Evolutionary conservation across 2,797 vertebrate species (phyloP).

Genomic region (Gephyroberyx darwinii): DNA sequence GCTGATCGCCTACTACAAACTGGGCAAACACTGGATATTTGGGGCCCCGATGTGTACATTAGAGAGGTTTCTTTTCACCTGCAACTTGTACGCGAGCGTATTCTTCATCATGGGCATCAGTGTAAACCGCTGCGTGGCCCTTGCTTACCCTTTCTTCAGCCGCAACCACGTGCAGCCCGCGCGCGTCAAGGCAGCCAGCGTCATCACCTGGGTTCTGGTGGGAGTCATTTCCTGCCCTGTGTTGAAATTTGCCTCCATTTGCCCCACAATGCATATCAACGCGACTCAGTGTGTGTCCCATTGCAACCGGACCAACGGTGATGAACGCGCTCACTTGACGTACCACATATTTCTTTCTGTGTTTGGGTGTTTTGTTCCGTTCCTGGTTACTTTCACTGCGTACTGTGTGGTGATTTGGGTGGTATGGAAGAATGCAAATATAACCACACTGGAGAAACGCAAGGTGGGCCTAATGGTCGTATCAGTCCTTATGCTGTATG

Average conservation of each 20-base stretch:
- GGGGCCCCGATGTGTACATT: conserved; percentile 74
- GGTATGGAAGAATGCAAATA: conserved; percentile 75
- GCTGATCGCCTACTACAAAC: conserved; percentile 77
- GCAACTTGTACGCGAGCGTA: conserved; percentile 84
- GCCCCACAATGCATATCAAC: accelerated
- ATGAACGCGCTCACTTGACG: conserved; percentile 22
- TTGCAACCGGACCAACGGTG: accelerated
- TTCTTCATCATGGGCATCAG: conserved; percentile 88
- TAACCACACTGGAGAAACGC: conserved; percentile 76
- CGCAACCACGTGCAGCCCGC: conserved; percentile 67
- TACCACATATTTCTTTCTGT: conserved; percentile 76
- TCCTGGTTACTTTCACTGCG: conserved; percentile 80
- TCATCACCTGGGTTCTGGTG: conserved; percentile 74
- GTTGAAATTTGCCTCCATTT: conserved; percentile 71
- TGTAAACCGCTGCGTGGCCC: conserved; percentile 83
- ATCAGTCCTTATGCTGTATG: conserved; percentile 77
- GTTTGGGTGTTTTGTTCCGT: conserved; percentile 83
- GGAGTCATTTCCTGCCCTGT: conserved; percentile 76
- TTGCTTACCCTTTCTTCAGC: conserved; percentile 82
- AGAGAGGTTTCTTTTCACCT: conserved; percentile 85
- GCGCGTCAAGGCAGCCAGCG: conserved; percentile 74
- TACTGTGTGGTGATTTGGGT: conserved; percentile 76
- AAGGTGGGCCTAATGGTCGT: conserved; percentile 79
- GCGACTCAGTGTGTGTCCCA: conserved; percentile 64
- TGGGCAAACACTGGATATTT: conserved; percentile 79